A percentile compares a stretch with the other conserved stretches of the same genome.
Conservation (phyloP, 1,140 invertebrate species). For the Watersipora subatra region DNA sequence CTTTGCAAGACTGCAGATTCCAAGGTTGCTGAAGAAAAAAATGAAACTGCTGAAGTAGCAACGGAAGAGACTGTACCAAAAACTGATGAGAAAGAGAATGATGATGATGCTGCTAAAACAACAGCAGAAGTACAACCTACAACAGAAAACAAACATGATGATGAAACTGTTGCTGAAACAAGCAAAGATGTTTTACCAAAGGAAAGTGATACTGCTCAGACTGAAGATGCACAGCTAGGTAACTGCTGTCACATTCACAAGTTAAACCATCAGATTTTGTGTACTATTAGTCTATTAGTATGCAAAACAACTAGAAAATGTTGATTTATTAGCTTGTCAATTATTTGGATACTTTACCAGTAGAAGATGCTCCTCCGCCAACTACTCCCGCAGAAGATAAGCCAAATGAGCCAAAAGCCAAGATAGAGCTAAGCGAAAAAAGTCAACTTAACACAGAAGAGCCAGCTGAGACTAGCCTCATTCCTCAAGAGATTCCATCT, state of each 20-base stretch:
- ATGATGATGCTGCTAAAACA: not conserved
- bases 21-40: too few species aligned
- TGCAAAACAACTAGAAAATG: too few species aligned
- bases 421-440: not conserved
- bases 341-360: not conserved
- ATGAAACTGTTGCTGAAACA: not conserved
- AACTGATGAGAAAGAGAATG: not conserved
- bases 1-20: too few species aligned
- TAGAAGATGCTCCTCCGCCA: not conserved
- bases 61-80: conserved; percentile 2
- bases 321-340: too few species aligned
- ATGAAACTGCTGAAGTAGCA: conserved; percentile 3
- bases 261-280: too few species aligned
- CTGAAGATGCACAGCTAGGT: too few species aligned
- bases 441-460: not conserved
- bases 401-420: not conserved
- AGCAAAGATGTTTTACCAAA: not conserved
- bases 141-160: not conserved
- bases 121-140: not conserved
- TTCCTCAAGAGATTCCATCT: not conserved
- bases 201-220: not conserved
- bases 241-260: too few species aligned
- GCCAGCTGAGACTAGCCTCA: not conserved
- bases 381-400: not conserved
- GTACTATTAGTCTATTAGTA: too few species aligned